Conservation (phyloP, 2,797 vertebrate species). For the Acanthopagrus latus region DNA sequence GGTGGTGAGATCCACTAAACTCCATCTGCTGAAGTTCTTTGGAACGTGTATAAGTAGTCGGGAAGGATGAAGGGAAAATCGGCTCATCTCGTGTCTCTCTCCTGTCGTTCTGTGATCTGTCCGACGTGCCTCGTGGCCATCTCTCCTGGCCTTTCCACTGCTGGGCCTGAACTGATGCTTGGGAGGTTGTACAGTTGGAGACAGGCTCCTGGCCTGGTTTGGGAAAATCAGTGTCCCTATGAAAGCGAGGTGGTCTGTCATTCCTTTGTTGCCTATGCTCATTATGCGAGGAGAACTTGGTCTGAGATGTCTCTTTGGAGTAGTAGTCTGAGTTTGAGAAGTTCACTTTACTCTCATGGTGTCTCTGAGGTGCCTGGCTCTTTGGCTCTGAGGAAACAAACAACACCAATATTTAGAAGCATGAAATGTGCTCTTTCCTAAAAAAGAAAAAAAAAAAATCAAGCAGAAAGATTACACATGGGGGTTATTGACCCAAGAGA, state of each 20-base stretch:
- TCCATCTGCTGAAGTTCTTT: conserved; percentile 84
- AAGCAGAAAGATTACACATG: not conserved
- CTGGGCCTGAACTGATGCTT: conserved; percentile 70
- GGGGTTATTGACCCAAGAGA: not conserved
- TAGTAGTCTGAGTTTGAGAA: conserved; percentile 87
- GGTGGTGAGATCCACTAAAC: conserved; percentile 80
- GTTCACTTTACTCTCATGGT: conserved; percentile 83
- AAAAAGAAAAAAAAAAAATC: not conserved
- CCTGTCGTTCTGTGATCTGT: conserved; percentile 88
- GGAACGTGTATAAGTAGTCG: conserved; percentile 84
- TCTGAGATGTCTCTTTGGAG: conserved; percentile 87
- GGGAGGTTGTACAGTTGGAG: conserved; percentile 65
- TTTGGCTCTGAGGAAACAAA: conserved; percentile 88
- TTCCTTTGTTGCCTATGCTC: conserved; percentile 91
- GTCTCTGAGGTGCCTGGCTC: conserved; percentile 83
- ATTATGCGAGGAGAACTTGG: conserved; percentile 86
- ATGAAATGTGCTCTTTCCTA: not conserved
- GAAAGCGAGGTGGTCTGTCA: conserved; percentile 95
- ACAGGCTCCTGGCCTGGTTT: conserved; percentile 87
- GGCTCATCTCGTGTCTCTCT: conserved; percentile 73
- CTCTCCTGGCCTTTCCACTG: conserved; percentile 90
- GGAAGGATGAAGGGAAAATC: conserved; percentile 75
- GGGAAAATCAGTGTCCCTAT: conserved; percentile 90
- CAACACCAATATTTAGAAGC: not conserved
- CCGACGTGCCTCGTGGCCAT: conserved; percentile 77